These are phyloP conservation scores for Rhinichthys osculus DNA, from an alignment of 2,797 vertebrate genomes.

Conservation along the genomic window DNA sequence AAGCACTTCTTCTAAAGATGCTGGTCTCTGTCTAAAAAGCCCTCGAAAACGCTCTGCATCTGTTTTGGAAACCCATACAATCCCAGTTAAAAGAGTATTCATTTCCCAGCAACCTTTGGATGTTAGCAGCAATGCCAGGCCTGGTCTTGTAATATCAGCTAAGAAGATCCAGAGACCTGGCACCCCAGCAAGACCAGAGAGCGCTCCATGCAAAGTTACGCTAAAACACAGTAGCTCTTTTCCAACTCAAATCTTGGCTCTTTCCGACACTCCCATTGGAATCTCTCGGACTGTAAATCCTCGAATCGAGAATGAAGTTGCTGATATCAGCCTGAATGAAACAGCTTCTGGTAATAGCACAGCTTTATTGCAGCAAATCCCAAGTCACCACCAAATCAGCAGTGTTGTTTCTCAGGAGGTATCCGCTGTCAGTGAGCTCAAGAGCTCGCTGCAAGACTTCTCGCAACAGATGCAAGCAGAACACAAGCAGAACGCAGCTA, in stretches of 20 bases:
- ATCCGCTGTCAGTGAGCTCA: constrained; percentile 85
- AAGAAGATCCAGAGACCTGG: constrained; percentile 85
- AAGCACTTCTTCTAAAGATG: constrained; percentile 79
- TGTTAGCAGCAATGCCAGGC: constrained; percentile 79
- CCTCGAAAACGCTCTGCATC: constrained; percentile 89
- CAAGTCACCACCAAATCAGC: constrained; percentile 82
- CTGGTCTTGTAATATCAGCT: constrained; percentile 70
- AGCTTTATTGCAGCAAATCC: constrained; percentile 86
- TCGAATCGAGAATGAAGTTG: constrained; percentile 80
- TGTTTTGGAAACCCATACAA: constrained; percentile 86
- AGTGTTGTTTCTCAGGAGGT: constrained; percentile 83
- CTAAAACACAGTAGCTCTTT: constrained; percentile 77
- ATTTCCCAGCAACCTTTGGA: constrained; percentile 86
- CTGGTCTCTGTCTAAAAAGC: constrained; percentile 83
- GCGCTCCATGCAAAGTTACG: constrained; percentile 82
- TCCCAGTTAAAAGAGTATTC: constrained; percentile 93
- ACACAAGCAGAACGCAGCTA: constrained; percentile 75
- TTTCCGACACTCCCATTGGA: constrained; percentile 81
- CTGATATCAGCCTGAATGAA: constrained; percentile 64
- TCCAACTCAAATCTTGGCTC: constrained; percentile 79
- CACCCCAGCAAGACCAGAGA: constrained; percentile 83
- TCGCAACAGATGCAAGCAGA: constrained; percentile 78
- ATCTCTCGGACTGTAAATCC: constrained; percentile 79
- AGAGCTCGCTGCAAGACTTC: constrained; percentile 85
- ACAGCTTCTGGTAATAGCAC: constrained; percentile 75